These are phyloP conservation scores for Agriopis aurantiaria DNA, from an alignment of 2,888 invertebrate genomes.

Conservation along the genomic window DNA sequence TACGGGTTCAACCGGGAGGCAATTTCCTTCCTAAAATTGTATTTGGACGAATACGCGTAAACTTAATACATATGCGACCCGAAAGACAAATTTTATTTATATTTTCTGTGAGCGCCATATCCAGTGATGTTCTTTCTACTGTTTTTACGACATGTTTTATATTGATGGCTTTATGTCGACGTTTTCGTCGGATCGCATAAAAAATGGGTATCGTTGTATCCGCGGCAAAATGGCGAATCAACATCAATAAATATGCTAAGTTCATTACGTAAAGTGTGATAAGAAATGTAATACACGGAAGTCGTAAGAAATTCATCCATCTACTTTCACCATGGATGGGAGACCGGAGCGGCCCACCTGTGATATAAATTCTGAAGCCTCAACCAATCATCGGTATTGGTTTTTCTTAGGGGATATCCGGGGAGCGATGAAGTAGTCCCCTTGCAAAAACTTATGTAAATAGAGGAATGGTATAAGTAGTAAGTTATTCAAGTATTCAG, in stretches of 20 bases:
- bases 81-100: constrained; percentile 81
- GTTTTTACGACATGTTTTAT: constrained; percentile 70
- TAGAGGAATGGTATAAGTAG: constrained; percentile 49
- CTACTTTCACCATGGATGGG: constrained; percentile 29
- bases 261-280: constrained; percentile 40
- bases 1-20: constrained; percentile 74
- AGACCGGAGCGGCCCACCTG: constrained; percentile 20
- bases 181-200: constrained; percentile 37
- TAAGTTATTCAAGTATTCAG: constrained; percentile 62
- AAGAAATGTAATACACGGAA: constrained; percentile 36
- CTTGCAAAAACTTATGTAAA: constrained; percentile 47
- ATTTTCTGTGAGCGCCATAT: constrained; percentile 61
- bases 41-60: constrained; percentile 80
- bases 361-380: constrained; percentile 26
- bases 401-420: constrained; percentile 23
- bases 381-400: constrained; percentile 33
- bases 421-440: constrained; percentile 36
- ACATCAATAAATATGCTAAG: constrained; percentile 39
- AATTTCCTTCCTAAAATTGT: constrained; percentile 84
- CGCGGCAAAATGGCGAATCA: constrained; percentile 38
- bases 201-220: constrained; percentile 33
- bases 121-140: constrained; percentile 53
- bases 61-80: constrained; percentile 80
- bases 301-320: constrained; percentile 37
- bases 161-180: constrained; percentile 62